A percentile compares a stretch with the other conserved stretches of the same genome.
phyloP scores from a whole-genome alignment of 2,113 vertebrate species.

The Zosterops hypoxanthus region DNA sequence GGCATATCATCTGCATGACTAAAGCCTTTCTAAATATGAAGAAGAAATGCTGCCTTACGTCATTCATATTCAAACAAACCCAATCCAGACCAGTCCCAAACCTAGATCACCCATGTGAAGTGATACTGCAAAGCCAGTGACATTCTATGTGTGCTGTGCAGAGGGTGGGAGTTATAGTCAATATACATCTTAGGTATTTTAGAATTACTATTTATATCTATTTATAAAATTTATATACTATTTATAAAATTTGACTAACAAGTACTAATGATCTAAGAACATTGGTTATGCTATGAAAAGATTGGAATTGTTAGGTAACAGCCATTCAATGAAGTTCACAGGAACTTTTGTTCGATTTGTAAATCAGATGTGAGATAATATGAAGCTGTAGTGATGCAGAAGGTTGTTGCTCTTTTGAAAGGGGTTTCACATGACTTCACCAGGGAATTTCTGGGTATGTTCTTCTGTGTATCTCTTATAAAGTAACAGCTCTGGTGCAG shows the following conservation, averaged over 20 bases:
- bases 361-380: neutral
- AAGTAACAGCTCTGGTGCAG: neutral
- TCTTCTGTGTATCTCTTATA: neutral
- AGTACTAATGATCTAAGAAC: neutral
- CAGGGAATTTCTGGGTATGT: neutral
- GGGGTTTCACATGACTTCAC: neutral
- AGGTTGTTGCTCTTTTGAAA: slow-evolving; percentile 16
- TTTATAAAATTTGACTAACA: neutral
- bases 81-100: neutral
- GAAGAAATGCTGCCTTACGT: neutral
- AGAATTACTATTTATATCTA: neutral
- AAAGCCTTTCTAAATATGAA: neutral
- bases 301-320: neutral
- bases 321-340: neutral
- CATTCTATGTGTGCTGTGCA: accelerated
- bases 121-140: neutral
- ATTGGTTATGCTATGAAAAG: neutral
- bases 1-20: neutral
- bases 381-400: neutral
- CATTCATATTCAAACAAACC: neutral
- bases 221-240: too few species aligned
- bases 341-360: neutral
- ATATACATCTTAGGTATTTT: neutral
- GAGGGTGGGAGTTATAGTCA: neutral
- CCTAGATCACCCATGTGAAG: neutral